Percentiles rank a stretch among this genome's conserved stretches.
These are phyloP conservation scores for Smittia aterrima DNA, from an alignment of 2,888 invertebrate genomes.

Conservation along the genomic window DNA sequence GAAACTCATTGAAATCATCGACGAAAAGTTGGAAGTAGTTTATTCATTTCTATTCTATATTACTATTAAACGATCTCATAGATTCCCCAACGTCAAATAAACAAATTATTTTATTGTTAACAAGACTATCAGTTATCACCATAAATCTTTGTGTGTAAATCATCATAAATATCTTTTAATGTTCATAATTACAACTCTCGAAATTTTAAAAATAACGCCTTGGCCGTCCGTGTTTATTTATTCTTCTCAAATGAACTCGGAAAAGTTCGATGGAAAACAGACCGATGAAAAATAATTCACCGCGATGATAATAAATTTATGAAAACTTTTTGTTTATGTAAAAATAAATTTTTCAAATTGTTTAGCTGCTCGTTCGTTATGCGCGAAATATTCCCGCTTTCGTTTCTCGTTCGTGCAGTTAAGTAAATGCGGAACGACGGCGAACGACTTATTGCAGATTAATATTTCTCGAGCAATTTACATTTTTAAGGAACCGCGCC, in stretches of 20 bases:
- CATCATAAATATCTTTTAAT: slow-evolving; percentile 37
- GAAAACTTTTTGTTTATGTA: slow-evolving; percentile 37
- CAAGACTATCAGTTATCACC: not conserved
- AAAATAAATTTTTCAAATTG: slow-evolving; percentile 30
- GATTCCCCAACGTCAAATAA: not conserved
- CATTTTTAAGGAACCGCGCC: not conserved
- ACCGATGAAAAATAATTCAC: slow-evolving; percentile 30
- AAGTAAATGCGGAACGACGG: not conserved
- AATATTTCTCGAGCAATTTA: not conserved
- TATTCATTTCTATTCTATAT: no score
- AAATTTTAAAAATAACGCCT: not conserved
- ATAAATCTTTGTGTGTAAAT: slow-evolving; percentile 38
- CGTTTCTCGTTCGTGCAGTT: not conserved
- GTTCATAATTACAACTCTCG: slow-evolving; percentile 29
- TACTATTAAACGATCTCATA: no score
- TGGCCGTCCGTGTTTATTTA: slow-evolving; percentile 25
- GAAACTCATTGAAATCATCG: no score
- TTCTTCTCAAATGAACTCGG: slow-evolving; percentile 33
- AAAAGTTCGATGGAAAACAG: slow-evolving; percentile 28
- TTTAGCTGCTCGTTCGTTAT: not conserved
- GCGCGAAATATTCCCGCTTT: not conserved
- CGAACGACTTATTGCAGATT: not conserved
- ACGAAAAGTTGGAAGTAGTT: no score
- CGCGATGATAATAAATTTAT: slow-evolving; percentile 40
- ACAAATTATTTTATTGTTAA: not conserved